Base-by-base conservation (phyloP, 1,140 invertebrate species). In the Macrotrachela quadricornifera region DNA sequence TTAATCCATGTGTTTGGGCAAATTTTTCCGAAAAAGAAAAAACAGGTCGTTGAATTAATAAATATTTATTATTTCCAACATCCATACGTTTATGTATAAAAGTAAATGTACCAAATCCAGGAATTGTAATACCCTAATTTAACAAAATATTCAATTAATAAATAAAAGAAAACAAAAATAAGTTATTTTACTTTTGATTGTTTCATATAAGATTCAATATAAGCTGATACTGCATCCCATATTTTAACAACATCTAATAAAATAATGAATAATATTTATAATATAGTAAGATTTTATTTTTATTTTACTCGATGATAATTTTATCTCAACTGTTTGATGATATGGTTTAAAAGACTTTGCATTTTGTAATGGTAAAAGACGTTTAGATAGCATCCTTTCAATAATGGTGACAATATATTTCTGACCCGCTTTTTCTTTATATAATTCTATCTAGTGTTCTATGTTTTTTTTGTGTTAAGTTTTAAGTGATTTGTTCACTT, bases 1-100 rank as follows among this genome's bases (percentile, higher is more conserved):
- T 62, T 15, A 70, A 56, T 15, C 57, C 61, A 56, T 66, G 68
- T 39, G 59, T 63, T 57, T 67, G 62, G 46, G 63, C 64, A 60
- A 70, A 64, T 49, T 66, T 67, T 49, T 70, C 68, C 17, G 66
- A 65, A 30, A 70, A 56, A 36, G 63, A 60, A 57, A 70, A 70
- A 38, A 70, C 62, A 37, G 68, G 68, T 51, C 68, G 51, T 54
- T 69, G 66, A 30, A 68, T 61, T 18, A 67, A 52, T 38, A 68
- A 54, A 59, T 62, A 69, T 52, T 64, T 68, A 50, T 65, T 68
- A 50, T 69, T 65, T 10, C 67, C 67, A 14, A 68, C 59, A 57
- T 70, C 68, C 18, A 67, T 50, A 46, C 64, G 65, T 50, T 63
- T 63, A 54, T 70, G 66, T 16, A 60, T 60, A 51, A 70, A 66